Percentiles rank a stretch among this genome's conserved stretches.
Evolutionary conservation across 1,140 invertebrate species (phyloP).

Genomic region (Lasaia peninsularis): DNA sequence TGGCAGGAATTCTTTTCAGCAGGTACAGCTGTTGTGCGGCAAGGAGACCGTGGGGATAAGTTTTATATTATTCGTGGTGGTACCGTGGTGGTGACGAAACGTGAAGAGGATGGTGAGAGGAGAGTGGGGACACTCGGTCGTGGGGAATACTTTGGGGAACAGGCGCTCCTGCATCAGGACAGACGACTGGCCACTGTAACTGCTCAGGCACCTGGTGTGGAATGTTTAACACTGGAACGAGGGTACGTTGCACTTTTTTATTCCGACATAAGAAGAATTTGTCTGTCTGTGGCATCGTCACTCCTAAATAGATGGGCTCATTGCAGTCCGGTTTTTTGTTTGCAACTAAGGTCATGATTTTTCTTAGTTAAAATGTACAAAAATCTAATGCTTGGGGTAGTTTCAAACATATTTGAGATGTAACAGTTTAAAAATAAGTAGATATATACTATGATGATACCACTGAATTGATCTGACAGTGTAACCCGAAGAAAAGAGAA

Average conservation of each 20-base stretch:
- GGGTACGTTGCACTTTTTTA: conserved; percentile 72
- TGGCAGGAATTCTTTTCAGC: conserved; percentile 88
- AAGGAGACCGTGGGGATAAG: conserved; percentile 95
- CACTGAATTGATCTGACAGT: no score
- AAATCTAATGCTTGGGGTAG: no score
- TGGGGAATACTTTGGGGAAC: conserved; percentile 89
- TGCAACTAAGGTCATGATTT: no score
- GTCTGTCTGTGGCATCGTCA: no score
- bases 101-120: conserved; percentile 78
- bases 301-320: no score
- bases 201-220: conserved; percentile 90
- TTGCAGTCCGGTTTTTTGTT: no score
- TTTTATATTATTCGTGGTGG: conserved; percentile 97
- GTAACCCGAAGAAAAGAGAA: no score
- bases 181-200: conserved; percentile 92
- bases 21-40: conserved; percentile 91
- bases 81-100: conserved; percentile 87
- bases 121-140: conserved; percentile 81
- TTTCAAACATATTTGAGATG: no score
- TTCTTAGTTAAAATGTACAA: no score
- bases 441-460: no score
- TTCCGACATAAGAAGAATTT: background rate
- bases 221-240: conserved; percentile 93
- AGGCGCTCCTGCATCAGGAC: conserved; percentile 89
- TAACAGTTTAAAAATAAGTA: no score